A percentile compares a stretch with the other conserved stretches of the same genome.
Conservation (phyloP, 2,888 invertebrate genomes). For the Leptinotarsa rubiginosa region DNA sequence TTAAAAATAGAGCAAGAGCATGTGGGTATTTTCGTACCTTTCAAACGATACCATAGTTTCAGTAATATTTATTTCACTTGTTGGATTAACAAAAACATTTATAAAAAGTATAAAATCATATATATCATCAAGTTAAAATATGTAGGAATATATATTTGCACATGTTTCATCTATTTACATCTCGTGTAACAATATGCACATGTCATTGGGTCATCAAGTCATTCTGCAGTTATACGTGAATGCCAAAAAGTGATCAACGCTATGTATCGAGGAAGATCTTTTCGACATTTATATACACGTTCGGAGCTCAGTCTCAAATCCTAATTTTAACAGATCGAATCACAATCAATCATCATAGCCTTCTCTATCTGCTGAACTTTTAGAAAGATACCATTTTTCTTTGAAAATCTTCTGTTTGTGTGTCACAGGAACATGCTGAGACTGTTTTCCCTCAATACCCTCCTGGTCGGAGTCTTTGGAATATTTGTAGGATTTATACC, state of each 20-base stretch:
- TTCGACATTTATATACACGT: background rate
- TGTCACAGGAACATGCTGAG: slow-evolving; percentile 54
- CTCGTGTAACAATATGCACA: slow-evolving; percentile 17
- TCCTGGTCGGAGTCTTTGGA: slow-evolving; percentile 41
- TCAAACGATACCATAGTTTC: background rate
- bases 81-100: slow-evolving; percentile 4
- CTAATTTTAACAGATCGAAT: background rate
- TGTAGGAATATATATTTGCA: slow-evolving; percentile 8
- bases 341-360: slow-evolving; percentile 18
- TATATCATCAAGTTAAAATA: background rate
- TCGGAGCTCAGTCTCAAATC: slow-evolving; percentile 2
- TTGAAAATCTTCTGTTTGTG: slow-evolving; percentile 56
- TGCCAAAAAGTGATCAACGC: background rate
- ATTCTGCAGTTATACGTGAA: background rate
- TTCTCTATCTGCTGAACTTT: slow-evolving; percentile 40
- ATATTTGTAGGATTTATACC: slow-evolving; percentile 43
- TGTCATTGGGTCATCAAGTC: slow-evolving; percentile 10
- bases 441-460: slow-evolving; percentile 54
- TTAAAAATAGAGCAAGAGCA: no score
- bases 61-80: background rate
- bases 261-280: background rate
- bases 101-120: slow-evolving; percentile 16
- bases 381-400: slow-evolving; percentile 56
- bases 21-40: no score
- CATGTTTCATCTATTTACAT: slow-evolving; percentile 17